Percentiles rank a stretch among this genome's conserved stretches.
Conservation (phyloP, 2,113 vertebrate species). For the Gopherus evgoodei region DNA sequence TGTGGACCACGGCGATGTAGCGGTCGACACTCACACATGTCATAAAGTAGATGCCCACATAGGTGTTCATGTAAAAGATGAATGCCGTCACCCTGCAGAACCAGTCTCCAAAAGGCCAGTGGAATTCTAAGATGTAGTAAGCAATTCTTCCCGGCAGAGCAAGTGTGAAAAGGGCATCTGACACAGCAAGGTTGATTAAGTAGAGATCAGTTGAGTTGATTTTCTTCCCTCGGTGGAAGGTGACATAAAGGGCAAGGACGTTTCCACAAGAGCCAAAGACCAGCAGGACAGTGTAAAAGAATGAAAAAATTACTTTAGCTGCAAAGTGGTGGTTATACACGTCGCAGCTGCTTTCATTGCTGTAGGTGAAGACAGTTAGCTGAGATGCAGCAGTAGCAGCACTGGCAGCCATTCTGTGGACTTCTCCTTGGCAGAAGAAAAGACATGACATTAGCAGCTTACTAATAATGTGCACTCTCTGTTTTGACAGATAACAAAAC, state of each 20-base stretch:
- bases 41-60: slow-evolving; percentile 87
- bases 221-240: slow-evolving; percentile 82
- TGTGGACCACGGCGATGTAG: slow-evolving; percentile 86
- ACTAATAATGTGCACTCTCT: neutral
- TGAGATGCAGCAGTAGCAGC: neutral
- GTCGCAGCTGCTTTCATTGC: slow-evolving; percentile 78
- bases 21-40: slow-evolving; percentile 87
- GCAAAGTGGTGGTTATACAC: slow-evolving; percentile 76
- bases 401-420: neutral
- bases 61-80: slow-evolving; percentile 87
- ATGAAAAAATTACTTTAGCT: slow-evolving; percentile 78
- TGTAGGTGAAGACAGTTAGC: slow-evolving; percentile 35
- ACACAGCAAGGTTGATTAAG: slow-evolving; percentile 86
- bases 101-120: slow-evolving; percentile 88
- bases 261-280: slow-evolving; percentile 83
- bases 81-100: slow-evolving; percentile 83
- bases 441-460: slow-evolving; percentile 9
- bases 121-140: slow-evolving; percentile 83
- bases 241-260: slow-evolving; percentile 83
- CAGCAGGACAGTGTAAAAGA: slow-evolving; percentile 83
- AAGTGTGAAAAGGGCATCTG: slow-evolving; percentile 85
- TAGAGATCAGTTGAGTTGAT: slow-evolving; percentile 86
- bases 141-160: slow-evolving; percentile 82
- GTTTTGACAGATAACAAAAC: neutral
- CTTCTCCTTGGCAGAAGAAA: neutral